Conservation (phyloP, 2,888 invertebrate species). For the Pachymerium ferrugineum region DNA sequence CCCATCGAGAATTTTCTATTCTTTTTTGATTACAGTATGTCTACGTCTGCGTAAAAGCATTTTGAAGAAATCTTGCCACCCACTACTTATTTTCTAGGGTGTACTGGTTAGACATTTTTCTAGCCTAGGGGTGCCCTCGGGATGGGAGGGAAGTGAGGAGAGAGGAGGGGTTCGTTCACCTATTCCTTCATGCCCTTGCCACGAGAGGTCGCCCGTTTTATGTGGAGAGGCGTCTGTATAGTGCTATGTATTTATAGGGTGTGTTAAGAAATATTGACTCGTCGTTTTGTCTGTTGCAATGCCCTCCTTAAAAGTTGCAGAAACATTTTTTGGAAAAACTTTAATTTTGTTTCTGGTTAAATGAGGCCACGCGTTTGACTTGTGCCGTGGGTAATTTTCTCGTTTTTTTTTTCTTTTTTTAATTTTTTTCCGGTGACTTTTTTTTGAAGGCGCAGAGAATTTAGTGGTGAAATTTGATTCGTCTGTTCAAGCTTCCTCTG, state of each 20-base stretch:
- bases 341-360: not conserved
- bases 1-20: not conserved
- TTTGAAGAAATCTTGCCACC: not conserved
- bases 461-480: not conserved
- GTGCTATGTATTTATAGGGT: constrained; percentile 1
- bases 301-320: not conserved
- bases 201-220: constrained; percentile 8
- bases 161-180: constrained; percentile 4
- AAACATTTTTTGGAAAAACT: not conserved
- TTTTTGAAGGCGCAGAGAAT: too few species aligned
- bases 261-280: not conserved
- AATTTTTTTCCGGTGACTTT: too few species aligned
- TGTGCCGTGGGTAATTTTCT: not conserved
- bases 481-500: not conserved
- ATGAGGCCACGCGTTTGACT: not conserved
- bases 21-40: not conserved
- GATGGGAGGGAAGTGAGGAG: not conserved
- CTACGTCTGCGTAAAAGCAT: too few species aligned
- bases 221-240: constrained; percentile 8
- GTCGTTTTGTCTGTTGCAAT: not conserved
- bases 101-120: not conserved
- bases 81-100: not conserved
- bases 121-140: not conserved
- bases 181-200: not conserved
- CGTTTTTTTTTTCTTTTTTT: not conserved